A percentile compares a stretch with the other conserved stretches of the same genome.
Conservation (phyloP, 2,888 invertebrate species). For the Masnerella sp. region DNA sequence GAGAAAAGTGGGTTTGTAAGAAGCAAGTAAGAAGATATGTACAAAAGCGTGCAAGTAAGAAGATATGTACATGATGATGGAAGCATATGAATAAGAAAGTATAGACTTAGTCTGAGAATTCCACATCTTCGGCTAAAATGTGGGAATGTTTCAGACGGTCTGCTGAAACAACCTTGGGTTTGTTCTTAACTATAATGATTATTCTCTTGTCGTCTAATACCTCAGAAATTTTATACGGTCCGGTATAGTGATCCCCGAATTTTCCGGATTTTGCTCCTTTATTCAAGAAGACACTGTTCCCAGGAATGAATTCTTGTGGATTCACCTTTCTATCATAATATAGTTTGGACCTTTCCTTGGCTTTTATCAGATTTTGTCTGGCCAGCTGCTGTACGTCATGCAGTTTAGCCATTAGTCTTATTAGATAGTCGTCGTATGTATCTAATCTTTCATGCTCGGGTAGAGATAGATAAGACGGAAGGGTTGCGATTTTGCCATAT, state of each 20-base stretch:
- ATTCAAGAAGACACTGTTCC: background rate
- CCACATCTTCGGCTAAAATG: too few species aligned
- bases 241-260: background rate
- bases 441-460: background rate
- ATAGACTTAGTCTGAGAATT: too few species aligned
- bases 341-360: slow-evolving; percentile 14
- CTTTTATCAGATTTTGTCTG: slow-evolving; percentile 21
- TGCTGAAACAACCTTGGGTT: background rate
- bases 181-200: background rate
- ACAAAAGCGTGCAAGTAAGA: too few species aligned
- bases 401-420: background rate
- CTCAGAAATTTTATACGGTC: background rate
- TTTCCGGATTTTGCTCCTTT: background rate
- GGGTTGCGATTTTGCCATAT: background rate
- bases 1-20: too few species aligned
- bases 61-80: too few species aligned
- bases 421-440: background rate
- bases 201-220: background rate
- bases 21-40: too few species aligned
- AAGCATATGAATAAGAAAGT: too few species aligned
- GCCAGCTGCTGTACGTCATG: slow-evolving; percentile 17
- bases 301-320: slow-evolving; percentile 11
- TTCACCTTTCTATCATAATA: slow-evolving; percentile 45
- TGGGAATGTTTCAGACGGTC: background rate
- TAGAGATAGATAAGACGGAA: background rate